phyloP scores from a whole-genome alignment of 2,888 invertebrate genomes.

The Lissocephala sabroskyi region DNA sequence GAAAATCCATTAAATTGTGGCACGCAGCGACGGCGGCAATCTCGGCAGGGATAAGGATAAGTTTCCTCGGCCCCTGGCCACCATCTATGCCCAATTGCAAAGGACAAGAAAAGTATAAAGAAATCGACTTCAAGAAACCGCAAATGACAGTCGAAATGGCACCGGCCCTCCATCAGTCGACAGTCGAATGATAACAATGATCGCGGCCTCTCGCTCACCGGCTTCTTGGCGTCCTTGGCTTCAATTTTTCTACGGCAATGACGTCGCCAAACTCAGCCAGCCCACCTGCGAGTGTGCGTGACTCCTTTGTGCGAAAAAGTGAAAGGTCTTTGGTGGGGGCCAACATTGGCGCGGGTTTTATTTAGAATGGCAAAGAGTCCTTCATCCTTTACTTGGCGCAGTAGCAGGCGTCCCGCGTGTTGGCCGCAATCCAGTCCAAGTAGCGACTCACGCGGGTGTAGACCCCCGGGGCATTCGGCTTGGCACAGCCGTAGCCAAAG shows the following conservation, averaged over 20 bases:
- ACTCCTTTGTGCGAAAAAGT: slow-evolving; percentile 31
- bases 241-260: slow-evolving; percentile 23
- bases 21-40: slow-evolving; percentile 15
- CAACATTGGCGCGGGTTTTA: too few species aligned
- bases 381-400: slow-evolving; percentile 38
- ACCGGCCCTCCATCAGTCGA: slow-evolving; percentile 35
- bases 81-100: neutral
- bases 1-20: slow-evolving; percentile 59
- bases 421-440: slow-evolving; percentile 63
- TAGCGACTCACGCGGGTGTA: slow-evolving; percentile 68
- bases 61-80: slow-evolving; percentile 3
- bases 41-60: slow-evolving; percentile 46
- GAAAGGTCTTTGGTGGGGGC: slow-evolving; percentile 50
- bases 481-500: slow-evolving; percentile 68
- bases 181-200: slow-evolving; percentile 67
- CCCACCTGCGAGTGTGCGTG: neutral
- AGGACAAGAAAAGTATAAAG: neutral
- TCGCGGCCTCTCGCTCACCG: too few species aligned
- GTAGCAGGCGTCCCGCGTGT: slow-evolving; percentile 67
- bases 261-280: slow-evolving; percentile 32
- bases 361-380: too few species aligned
- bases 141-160: slow-evolving; percentile 9
- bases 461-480: slow-evolving; percentile 67
- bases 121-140: neutral
- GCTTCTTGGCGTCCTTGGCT: slow-evolving; percentile 42